These are phyloP conservation scores for Zaprionus vittiger DNA, from an alignment of 1,140 invertebrate species.

Conservation along the genomic window DNA sequence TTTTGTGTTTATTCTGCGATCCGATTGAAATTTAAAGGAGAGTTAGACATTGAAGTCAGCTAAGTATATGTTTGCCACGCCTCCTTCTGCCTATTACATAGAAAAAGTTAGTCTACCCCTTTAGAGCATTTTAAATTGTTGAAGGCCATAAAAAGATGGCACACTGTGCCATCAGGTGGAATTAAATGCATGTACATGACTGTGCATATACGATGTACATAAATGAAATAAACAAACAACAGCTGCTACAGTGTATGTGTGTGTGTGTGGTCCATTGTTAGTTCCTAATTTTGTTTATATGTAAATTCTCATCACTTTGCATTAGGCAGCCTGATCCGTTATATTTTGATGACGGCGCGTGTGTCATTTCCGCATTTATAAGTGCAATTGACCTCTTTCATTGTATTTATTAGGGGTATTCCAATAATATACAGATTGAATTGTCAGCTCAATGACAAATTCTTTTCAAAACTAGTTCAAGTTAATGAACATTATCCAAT, in stretches of 20 bases:
- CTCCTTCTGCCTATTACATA: no score
- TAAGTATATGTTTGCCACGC: no score
- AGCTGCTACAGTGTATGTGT: not conserved
- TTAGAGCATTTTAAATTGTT: no score
- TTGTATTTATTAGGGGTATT: not conserved
- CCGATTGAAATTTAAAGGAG: no score
- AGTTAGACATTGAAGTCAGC: no score
- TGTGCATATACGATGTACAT: not conserved
- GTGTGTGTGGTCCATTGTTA: conserved; percentile 11
- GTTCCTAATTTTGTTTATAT: not conserved
- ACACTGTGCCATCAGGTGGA: conserved; percentile 48
- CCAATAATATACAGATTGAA: not conserved
- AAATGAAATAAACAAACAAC: conserved; percentile 9
- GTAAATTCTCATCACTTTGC: conserved; percentile 20
- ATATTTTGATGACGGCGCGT: conserved; percentile 9
- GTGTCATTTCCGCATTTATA: conserved; percentile 28
- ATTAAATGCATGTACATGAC: conserved; percentile 35
- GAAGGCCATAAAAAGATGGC: not conserved
- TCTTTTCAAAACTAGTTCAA: not conserved
- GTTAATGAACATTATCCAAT: not conserved
- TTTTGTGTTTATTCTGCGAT: no score
- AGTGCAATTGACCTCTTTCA: conserved; percentile 14
- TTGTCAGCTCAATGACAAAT: not conserved
- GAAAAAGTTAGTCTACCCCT: no score
- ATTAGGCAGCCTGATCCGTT: conserved; percentile 12